Evolutionary conservation across 1,140 invertebrate genomes (phyloP), one percentile per base, ranked within the genome.

Genomic region (Nomia melanderi): DNA sequence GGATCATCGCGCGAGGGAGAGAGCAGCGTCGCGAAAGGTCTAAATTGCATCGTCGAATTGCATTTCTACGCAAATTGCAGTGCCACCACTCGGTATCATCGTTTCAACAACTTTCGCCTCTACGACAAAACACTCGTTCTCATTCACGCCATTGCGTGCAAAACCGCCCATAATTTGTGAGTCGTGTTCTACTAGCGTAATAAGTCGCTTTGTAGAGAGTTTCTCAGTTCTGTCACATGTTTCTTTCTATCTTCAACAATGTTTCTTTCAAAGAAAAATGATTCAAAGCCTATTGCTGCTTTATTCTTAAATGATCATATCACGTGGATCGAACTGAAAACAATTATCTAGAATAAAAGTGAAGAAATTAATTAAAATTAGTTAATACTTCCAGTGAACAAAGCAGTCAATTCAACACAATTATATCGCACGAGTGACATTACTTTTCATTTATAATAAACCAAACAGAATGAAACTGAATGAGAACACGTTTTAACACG

Each of bases 51-150:
- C 6, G 11, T 20, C 25, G 20, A 70, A 41, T 56, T 56, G 29
- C 56, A 47, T 60, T 71, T 62, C 69, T 56, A 71, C 39, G 36
- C 14, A 62, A 71, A 71, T 71, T 71, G 25, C 69, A 27, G 12
- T 31, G 41, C 20, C 17, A 3, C 2, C 12, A 7, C n/a, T 56
- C 14, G 53, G 60, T 71, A 33, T 60, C 29, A 41, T 47, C 69
- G 59, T 71, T 60, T 27, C n/a, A 0, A 5, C 41, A 23, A 60
- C 39, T 60, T 71, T 62, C 69, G 47, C 60, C 27, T 7, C n/a
- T 1, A 6, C n/a, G 25, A 47, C 69, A 60, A 62, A 71, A 71
- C 53, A 31, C 20, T 23, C 31, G 2, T 17, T 11, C 8, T 14
- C 14, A 14, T 0, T 27, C 39, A 5, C 3, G 31, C 12, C 0